Evolutionary conservation across 2,113 vertebrate species (phyloP).

Genomic region (Casuarius casuarius): DNA sequence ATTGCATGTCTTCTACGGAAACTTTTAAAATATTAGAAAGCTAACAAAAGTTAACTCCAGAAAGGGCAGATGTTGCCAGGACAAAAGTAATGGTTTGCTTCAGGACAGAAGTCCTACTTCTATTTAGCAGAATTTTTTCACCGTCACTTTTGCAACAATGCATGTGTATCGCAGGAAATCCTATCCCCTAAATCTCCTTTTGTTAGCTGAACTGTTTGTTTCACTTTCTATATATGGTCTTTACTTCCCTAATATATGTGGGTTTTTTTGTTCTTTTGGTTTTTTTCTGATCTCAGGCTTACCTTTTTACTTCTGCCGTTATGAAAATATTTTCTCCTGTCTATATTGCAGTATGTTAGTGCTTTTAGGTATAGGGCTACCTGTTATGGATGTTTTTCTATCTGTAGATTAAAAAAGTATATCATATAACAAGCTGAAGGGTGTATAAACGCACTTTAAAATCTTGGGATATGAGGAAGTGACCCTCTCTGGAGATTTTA

Average conservation of each 20-base stretch:
- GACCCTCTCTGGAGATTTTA: not conserved
- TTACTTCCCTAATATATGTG: not conserved
- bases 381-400: not conserved
- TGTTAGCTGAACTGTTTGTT: not conserved
- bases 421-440: not conserved
- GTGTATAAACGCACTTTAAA: not conserved
- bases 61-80: not conserved
- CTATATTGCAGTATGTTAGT: not conserved
- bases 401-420: not conserved
- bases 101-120: not conserved
- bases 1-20: not conserved
- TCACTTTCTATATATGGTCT: not conserved
- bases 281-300: not conserved
- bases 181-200: not conserved
- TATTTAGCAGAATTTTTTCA: not conserved
- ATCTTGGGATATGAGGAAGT: not conserved
- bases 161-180: not conserved
- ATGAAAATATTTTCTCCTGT: not conserved
- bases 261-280: not conserved
- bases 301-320: not conserved
- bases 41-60: not conserved
- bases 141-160: not conserved
- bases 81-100: not conserved
- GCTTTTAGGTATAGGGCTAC: not conserved
- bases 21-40: not conserved